Base-by-base conservation (phyloP, 2,888 invertebrate genomes). In the Lithophane socia region DNA sequence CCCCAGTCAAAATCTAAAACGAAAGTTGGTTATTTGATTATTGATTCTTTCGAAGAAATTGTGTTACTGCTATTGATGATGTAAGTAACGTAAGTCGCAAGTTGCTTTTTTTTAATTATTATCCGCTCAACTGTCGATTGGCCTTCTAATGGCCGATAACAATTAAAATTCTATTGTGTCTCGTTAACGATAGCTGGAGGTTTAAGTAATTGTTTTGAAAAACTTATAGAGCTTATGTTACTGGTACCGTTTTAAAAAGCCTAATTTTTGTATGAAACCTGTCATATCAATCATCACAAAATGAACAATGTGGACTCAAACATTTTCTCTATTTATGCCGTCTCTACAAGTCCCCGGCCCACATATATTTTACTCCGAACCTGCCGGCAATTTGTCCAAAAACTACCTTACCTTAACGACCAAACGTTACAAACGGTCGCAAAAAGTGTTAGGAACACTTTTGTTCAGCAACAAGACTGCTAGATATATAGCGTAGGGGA, bases 361-460 rank as follows among this genome's bases (percentile, higher is more conserved):
- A 54, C 60, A 71, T 58, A 77, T 74, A 85, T 82, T 82, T 85
- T 58, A 69, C 63, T 29, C 54, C 42, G 60, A 52, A 49, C 71
- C 65, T 77, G 73, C 86, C 63, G 52, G 83, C 78, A 86, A 86
- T 83, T 86, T 77, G 72, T 73, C 77, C 64, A 56, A 86, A 85
- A 84, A 86, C 84, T 73, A 78, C 74, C 86, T 75, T 61, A 84
- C 86, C 84, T 84, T 84, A 84, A 86, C 86, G 84, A 75, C 79
- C 75, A 73, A 75, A 72, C 84, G 73, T 86, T 83, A 73, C 75
- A 73, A 75, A 83, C 64, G 71, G 29, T 4, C 18, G 54, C 73
- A 84, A 86, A 84, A 84, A 83, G 63, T 83, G 71, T 64, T 82
- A 75, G 70, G 56, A 76, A 84, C 80, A 88, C 88, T 86, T 84